Percentiles rank a stretch among this genome's conserved stretches.
These are phyloP conservation scores for Agrilus biguttatus DNA, from an alignment of 2,888 invertebrate species.

Conservation along the genomic window DNA sequence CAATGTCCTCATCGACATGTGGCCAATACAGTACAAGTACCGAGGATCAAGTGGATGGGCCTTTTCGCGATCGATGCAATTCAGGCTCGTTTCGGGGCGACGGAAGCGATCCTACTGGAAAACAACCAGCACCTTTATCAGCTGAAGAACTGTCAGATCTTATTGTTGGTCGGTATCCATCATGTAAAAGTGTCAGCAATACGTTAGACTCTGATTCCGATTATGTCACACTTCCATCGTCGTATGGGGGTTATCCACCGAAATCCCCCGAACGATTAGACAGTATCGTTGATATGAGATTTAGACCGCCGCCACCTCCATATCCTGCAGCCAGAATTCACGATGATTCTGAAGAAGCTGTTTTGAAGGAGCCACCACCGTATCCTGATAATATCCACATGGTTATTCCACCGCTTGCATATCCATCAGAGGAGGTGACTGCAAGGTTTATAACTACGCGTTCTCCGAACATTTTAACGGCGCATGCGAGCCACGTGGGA, in stretches of 20 bases:
- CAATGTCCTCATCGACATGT: conserved; percentile 21
- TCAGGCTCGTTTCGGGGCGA: conserved; percentile 70
- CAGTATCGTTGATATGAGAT: conserved; percentile 32
- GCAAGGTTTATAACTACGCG: conserved; percentile 65
- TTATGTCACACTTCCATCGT: conserved; percentile 62
- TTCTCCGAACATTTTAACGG: conserved; percentile 62
- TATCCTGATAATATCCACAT: conserved; percentile 36
- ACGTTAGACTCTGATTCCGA: conserved; percentile 82
- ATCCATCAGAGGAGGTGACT: conserved; percentile 53
- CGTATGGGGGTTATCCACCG: conserved; percentile 38
- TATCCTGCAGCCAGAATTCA: conserved; percentile 18
- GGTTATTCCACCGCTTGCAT: conserved; percentile 43
- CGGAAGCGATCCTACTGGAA: conserved; percentile 78
- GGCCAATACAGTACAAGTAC: conserved; percentile 22
- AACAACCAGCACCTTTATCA: conserved; percentile 58
- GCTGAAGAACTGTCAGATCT: conserved; percentile 73
- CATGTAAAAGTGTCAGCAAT: conserved; percentile 64
- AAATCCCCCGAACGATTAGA: conserved; percentile 57
- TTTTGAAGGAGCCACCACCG: conserved; percentile 49
- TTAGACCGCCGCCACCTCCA: conserved; percentile 34
- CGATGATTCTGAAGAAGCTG: conserved; percentile 21
- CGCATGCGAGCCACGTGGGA: conserved; percentile 56
- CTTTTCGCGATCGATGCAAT: conserved; percentile 54
- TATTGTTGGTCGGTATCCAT: conserved; percentile 69
- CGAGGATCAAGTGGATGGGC: conserved; percentile 32